Base-by-base conservation (phyloP, 1,140 invertebrate genomes). In the Bombus terrestris region DNA sequence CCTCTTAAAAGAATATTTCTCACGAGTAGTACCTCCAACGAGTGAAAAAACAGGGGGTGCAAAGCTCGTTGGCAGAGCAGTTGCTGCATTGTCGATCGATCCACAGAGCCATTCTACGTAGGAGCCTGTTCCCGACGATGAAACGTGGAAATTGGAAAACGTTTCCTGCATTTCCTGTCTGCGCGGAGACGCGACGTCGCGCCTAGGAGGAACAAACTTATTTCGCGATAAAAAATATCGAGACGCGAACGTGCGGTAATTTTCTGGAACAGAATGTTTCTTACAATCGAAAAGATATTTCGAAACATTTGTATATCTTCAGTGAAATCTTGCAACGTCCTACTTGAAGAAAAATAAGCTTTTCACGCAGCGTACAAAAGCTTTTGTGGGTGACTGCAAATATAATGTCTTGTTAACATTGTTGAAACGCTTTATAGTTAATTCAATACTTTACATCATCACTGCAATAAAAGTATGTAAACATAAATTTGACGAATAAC, bases 31-130 rank as follows among this genome's bases (percentile, higher is more conserved):
- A 43, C 0, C 35, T 37, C 22, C 25, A 35, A 1, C 22, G 25
- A 57, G 35, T n/a, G 37, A 76, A 75, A 53, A 75, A 64, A 81
- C 41, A 32, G 59, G 53, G 81, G 85, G 81, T 53, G 74, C 86
- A 37, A 41, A 68, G 43, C 75, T 79, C 25, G 72, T 69, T 79
- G 66, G 62, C 53, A 64, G 32, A 81, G 78, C 86, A 72, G 86
- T 72, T 82, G 69, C 66, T 66, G 79, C 86, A 83, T 39, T 66
- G 74, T 59, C 86, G 81, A 88, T 88, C 87, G 86, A 88, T 88
- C 86, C 73, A 41, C 69, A 72, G 39, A 72, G 28, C 71, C n/a
- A 43, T 73, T 73, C 71, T 73, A 73, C 15, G n/a, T 10, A 47
- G 53, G 35, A 59, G 74, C 35, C 74, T 76, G 35, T 73, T 32